phyloP scores from a whole-genome alignment of 2,797 vertebrate species.

The Mus caroli region DNA sequence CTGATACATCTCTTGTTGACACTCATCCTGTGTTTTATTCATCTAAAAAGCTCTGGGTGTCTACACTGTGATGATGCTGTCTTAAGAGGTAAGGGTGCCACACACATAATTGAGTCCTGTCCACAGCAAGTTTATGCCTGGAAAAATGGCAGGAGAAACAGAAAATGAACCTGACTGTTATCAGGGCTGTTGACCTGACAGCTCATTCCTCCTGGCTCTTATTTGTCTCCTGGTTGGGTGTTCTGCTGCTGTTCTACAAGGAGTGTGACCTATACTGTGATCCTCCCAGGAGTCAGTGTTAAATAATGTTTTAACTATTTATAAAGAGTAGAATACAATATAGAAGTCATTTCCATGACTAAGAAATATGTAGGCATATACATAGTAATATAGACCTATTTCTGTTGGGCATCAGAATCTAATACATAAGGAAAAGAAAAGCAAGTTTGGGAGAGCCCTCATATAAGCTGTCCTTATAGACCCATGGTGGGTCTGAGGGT shows the following conservation, averaged over 20 bases:
- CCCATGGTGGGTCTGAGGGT: background rate
- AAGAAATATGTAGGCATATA: conserved; percentile 13
- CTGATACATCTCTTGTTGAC: background rate
- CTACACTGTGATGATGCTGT: background rate
- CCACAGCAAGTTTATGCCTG: background rate
- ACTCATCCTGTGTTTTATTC: background rate
- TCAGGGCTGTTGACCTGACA: background rate
- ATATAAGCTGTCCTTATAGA: background rate
- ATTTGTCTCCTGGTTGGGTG: background rate
- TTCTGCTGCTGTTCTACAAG: background rate
- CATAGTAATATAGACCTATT: background rate
- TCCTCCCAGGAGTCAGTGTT: background rate
- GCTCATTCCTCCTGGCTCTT: background rate
- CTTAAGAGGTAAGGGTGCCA: background rate
- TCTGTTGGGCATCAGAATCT: background rate
- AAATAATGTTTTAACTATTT: background rate
- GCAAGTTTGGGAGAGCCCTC: background rate
- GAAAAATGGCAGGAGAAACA: background rate
- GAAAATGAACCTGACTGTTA: background rate
- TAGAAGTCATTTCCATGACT: background rate
- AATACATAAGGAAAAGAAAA: background rate
- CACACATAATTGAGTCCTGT: background rate
- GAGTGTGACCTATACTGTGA: background rate
- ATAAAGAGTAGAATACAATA: conserved; percentile 25
- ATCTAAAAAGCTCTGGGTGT: background rate